A percentile compares a stretch with the other conserved stretches of the same genome.
Conservation (phyloP, 2,797 vertebrate genomes). For the Hypotaenidia okinawae region DNA sequence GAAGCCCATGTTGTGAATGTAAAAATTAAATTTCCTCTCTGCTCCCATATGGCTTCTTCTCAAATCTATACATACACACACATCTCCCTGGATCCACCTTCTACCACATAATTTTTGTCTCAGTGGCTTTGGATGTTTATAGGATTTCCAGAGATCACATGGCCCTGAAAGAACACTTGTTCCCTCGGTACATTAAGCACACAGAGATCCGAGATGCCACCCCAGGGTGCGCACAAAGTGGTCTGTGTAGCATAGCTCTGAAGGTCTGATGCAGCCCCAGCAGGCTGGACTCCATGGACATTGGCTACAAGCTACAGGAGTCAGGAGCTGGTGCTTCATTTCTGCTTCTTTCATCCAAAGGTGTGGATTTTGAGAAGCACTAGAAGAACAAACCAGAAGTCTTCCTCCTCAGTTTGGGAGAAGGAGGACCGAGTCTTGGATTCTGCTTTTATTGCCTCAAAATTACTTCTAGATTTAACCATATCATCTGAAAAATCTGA, state of each 20-base stretch:
- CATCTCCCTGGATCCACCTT: not conserved
- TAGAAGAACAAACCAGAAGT: not conserved
- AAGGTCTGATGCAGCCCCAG: not conserved
- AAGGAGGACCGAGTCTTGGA: not conserved
- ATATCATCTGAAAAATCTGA: not conserved
- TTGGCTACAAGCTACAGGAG: not conserved
- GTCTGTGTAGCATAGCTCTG: not conserved
- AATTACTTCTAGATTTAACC: not conserved
- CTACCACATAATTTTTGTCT: not conserved
- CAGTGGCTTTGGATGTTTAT: not conserved
- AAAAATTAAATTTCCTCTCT: not conserved
- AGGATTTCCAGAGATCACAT: not conserved
- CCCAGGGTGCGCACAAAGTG: not conserved
- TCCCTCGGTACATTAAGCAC: not conserved
- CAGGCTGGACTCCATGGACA: not conserved
- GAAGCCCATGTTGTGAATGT: rapidly evolving
- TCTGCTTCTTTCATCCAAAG: not conserved
- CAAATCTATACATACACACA: not conserved
- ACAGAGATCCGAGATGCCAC: not conserved
- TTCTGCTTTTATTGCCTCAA: not conserved
- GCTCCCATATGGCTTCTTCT: not conserved
- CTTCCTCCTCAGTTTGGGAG: not conserved
- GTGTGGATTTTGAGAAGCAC: not conserved
- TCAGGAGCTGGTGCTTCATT: not conserved
- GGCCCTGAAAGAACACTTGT: not conserved